Percentiles rank a stretch among this genome's conserved stretches.
phyloP scores from a whole-genome alignment of 1,140 invertebrate species.

The Diorhabda sublineata region DNA sequence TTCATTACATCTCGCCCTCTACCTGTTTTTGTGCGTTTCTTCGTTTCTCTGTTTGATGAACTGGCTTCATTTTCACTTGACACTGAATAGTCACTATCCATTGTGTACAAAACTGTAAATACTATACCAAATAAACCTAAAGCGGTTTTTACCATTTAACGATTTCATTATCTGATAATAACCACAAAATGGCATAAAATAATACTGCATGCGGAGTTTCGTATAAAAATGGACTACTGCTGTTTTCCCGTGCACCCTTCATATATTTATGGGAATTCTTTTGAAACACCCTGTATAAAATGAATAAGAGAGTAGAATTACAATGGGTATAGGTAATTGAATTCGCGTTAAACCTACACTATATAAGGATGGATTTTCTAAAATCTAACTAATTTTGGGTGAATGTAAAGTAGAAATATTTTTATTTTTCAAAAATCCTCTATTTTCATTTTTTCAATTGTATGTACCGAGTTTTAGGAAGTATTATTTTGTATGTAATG shows the following conservation, averaged over 20 bases:
- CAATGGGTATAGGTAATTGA: no score
- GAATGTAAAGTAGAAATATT: no score
- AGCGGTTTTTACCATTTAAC: not conserved
- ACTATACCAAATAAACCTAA: not conserved
- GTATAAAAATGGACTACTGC: not conserved
- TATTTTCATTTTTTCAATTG: no score
- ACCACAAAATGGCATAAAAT: not conserved
- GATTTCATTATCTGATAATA: not conserved
- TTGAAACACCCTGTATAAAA: not conserved
- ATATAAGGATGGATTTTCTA: no score
- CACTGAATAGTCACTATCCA: constrained; percentile 22
- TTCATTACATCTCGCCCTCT: constrained; percentile 19
- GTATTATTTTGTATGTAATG: no score
- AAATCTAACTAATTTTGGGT: no score
- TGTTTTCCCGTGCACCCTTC: constrained; percentile 6
- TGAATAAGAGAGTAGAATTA: not conserved
- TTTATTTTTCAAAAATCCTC: no score
- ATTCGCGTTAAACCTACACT: no score
- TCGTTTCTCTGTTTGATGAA: constrained; percentile 18
- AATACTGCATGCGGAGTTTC: no score
- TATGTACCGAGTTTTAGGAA: no score
- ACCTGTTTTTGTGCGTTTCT: constrained; percentile 19
- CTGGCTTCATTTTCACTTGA: constrained; percentile 16
- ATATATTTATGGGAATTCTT: no score
- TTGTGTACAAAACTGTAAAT: not conserved